Percentiles rank a stretch among this genome's conserved stretches.
These are phyloP conservation scores for Menidia menidia DNA, from an alignment of 2,797 vertebrate genomes.

Conservation along the genomic window DNA sequence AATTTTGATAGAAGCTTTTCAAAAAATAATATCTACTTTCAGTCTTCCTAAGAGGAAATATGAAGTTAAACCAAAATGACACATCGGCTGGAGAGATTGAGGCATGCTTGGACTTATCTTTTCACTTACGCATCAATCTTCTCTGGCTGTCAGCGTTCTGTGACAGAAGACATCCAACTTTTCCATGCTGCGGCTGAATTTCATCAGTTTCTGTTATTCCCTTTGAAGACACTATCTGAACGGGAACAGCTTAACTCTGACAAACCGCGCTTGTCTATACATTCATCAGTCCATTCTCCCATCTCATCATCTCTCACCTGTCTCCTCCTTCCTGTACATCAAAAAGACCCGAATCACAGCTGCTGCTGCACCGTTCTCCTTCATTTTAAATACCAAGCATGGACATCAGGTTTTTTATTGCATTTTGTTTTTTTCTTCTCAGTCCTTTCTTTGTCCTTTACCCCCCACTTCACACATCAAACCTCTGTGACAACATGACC, in stretches of 20 bases:
- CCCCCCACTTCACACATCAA: conserved; percentile 60
- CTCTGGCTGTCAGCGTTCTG: conserved; percentile 39
- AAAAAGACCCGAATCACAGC: conserved; percentile 11
- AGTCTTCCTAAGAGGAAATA: conserved; percentile 33
- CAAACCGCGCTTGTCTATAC: conserved; percentile 57
- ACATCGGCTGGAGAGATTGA: conserved; percentile 58
- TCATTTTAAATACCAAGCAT: conserved; percentile 30
- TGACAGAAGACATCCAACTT: conserved; percentile 56
- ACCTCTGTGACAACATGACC: conserved; percentile 51
- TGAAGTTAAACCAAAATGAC: conserved; percentile 57
- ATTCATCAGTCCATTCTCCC: conserved; percentile 62
- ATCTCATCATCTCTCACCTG: conserved; percentile 61
- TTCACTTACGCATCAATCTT: conserved; percentile 71
- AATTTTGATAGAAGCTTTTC: conserved; percentile 53
- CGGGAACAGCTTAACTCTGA: conserved; percentile 59
- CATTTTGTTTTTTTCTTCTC: conserved; percentile 7
- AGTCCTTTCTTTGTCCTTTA: conserved; percentile 53
- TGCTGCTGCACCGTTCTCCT: conserved; percentile 11
- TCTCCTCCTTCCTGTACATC: conserved; percentile 25
- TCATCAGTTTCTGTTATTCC: conserved; percentile 70
- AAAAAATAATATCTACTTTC: conserved; percentile 40
- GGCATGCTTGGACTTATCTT: conserved; percentile 67
- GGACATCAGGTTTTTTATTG: conserved; percentile 22
- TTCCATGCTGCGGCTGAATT: conserved; percentile 53
- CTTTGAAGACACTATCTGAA: conserved; percentile 72